A percentile compares a stretch with the other conserved stretches of the same genome.
These are phyloP conservation scores for Entomobrya multifasciata DNA, from an alignment of 2,888 invertebrate species.

Conservation along the genomic window DNA sequence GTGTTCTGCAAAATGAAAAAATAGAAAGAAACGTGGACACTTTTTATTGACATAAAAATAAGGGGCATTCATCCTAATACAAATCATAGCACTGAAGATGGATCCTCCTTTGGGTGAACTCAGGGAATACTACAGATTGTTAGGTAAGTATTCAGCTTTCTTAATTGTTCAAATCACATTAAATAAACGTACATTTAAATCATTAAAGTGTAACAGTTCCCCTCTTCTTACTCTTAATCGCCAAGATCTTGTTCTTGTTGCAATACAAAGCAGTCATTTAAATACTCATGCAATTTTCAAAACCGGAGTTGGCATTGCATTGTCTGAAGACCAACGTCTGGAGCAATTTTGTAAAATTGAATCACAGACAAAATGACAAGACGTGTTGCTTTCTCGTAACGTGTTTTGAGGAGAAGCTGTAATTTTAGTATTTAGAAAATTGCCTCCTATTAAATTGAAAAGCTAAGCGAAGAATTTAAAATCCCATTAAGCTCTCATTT, in stretches of 20 bases:
- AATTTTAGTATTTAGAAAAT: slow-evolving; percentile 10
- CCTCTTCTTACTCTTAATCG: slow-evolving; percentile 16
- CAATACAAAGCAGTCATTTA: too few relatives aligned
- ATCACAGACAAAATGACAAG: too few relatives aligned
- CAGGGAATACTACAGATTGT: slow-evolving; percentile 58
- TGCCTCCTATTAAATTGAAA: neutral
- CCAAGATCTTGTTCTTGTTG: too few relatives aligned
- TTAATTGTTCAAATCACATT: too few relatives aligned
- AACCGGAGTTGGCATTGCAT: too few relatives aligned
- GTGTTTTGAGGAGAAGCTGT: too few relatives aligned
- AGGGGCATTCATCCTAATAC: neutral
- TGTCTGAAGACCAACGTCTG: too few relatives aligned
- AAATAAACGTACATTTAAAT: too few relatives aligned
- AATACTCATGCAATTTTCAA: too few relatives aligned
- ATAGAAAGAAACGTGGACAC: neutral
- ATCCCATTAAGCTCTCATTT: slow-evolving; percentile 49
- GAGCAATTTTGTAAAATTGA: too few relatives aligned
- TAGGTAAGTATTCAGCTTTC: slow-evolving; percentile 48
- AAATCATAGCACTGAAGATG: slow-evolving; percentile 40
- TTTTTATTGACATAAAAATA: neutral
- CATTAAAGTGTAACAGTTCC: neutral
- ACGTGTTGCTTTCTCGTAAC: too few relatives aligned
- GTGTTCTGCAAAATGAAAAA: neutral
- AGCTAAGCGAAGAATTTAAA: slow-evolving; percentile 57
- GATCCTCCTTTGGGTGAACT: slow-evolving; percentile 62